Base-by-base conservation (phyloP, 2,888 invertebrate species). In the Phyllotreta cruciferae region DNA sequence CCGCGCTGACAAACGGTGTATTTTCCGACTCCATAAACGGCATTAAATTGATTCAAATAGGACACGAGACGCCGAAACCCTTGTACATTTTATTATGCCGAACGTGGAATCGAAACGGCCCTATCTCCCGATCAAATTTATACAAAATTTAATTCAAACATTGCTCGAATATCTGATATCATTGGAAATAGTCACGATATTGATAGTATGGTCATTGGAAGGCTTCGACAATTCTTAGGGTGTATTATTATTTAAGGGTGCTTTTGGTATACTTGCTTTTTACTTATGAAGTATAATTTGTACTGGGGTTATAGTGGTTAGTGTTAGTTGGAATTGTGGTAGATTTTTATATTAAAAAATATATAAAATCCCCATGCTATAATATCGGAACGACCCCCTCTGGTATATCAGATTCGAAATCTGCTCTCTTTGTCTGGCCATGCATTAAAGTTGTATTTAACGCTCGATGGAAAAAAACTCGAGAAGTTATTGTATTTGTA, bases 81-180 rank as follows among this genome's bases (percentile, higher is more conserved):
- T 24, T 24, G 24, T 24, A 24, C 24, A 24, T 24, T 73, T 70
- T 68, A 67, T 71, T 67, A 70, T 67, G 67, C 63, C 66, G 67
- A 67, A 76, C 75, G 78, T 77, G 77, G 77, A 76, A 78, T 77
- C 75, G 77, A 78, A 78, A 75, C 71, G 69, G 67, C 65, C 66
- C 70, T 67, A 73, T 77, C 77, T 78, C 78, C 24, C 68, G 68
- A 79, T 79, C 79, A 78, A 79, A 79, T 79, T 79, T 79, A 79
- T 79, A 78, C 78, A 78, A 78, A 79, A 78, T 78, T 78, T 78
- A 78, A 79, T 79, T 77, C 77, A 78, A 78, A 79, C 79, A 79
- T 75, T 71, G 74, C 75, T 70, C 64, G 75, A 72, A 76, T 77
- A 78, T 77, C 77, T 76, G 78, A 79, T 78, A 77, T 78, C 77